A percentile compares a stretch with the other conserved stretches of the same genome.
These are phyloP conservation scores for Rotaria socialis DNA, from an alignment of 2,888 invertebrate species.

Conservation along the genomic window DNA sequence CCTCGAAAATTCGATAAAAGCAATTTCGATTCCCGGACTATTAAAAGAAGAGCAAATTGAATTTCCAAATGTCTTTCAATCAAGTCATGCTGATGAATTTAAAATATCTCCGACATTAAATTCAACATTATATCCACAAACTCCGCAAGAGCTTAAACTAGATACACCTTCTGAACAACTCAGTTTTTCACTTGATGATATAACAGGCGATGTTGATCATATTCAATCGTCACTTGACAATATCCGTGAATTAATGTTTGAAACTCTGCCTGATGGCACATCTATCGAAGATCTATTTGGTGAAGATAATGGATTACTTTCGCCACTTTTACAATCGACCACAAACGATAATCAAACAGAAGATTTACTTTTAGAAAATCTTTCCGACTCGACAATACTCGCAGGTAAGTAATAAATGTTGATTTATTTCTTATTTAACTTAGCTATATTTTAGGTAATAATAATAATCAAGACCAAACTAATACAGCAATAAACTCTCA, in stretches of 20 bases:
- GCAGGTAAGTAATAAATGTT: neutral
- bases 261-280: neutral
- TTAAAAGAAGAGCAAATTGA: neutral
- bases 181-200: neutral
- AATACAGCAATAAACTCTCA: neutral
- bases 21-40: neutral
- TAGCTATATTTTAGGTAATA: neutral
- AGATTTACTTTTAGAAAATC: neutral
- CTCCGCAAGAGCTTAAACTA: neutral
- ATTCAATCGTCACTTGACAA: conserved; percentile 6
- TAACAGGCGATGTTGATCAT: conserved; percentile 21
- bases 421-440: too few relatives aligned
- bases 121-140: neutral
- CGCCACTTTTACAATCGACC: neutral
- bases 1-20: neutral
- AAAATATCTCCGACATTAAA: neutral
- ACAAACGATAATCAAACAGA: neutral
- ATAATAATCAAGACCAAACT: neutral
- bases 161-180: neutral
- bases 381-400: neutral
- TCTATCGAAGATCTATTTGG: conserved; percentile 3
- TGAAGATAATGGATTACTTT: neutral
- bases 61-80: neutral
- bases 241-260: conserved; percentile 12
- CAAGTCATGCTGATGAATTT: too few relatives aligned